phyloP scores from a whole-genome alignment of 2,888 invertebrate genomes.

The Drosophila melanosoma region DNA sequence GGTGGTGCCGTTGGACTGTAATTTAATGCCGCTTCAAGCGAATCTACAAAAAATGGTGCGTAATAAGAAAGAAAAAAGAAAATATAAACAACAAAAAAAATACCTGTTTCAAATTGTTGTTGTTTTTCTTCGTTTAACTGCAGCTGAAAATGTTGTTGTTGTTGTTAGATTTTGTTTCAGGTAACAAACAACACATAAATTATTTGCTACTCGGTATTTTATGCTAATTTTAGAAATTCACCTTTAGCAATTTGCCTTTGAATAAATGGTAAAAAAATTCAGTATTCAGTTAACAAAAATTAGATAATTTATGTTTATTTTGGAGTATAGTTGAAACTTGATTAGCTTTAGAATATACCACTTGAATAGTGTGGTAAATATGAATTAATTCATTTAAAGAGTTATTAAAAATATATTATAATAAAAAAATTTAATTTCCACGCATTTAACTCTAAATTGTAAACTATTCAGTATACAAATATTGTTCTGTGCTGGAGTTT shows the following conservation, averaged over 20 bases:
- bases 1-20: slow-evolving; percentile 39
- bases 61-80: slow-evolving; percentile 7
- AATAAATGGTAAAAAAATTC: neutral
- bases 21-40: slow-evolving; percentile 64
- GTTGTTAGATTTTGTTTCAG: slow-evolving; percentile 27
- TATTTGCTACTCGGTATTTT: slow-evolving; percentile 22
- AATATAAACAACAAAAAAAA: neutral
- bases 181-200: slow-evolving; percentile 46
- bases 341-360: neutral
- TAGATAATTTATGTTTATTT: neutral
- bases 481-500: too few species aligned
- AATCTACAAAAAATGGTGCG: slow-evolving; percentile 43
- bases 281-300: neutral
- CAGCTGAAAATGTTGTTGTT: slow-evolving; percentile 9
- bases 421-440: too few species aligned
- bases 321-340: neutral
- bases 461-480: too few species aligned
- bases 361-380: neutral
- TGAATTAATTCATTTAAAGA: neutral
- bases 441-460: neutral
- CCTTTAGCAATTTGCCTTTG: slow-evolving; percentile 20
- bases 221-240: slow-evolving; percentile 39
- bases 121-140: slow-evolving; percentile 59
- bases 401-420: neutral
- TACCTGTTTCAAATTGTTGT: slow-evolving; percentile 15